Evolutionary conservation across 2,888 invertebrate genomes (phyloP), one percentile per base, ranked within the genome.

Genomic region (Drosophila aldrichi): DNA sequence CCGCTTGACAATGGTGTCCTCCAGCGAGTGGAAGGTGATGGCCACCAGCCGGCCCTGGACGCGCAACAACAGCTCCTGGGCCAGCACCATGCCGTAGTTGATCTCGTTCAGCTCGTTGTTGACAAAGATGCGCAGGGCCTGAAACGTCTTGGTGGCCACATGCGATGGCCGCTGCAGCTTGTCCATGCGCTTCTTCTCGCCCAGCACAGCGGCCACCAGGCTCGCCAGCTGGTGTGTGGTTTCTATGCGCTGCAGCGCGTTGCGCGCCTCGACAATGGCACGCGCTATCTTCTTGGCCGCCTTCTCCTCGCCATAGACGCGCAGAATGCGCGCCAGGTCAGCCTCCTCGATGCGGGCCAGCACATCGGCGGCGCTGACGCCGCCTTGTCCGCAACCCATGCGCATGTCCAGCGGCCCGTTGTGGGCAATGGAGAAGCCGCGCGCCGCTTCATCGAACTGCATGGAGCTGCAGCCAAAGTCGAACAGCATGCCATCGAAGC

Each of bases 51-150:
- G 94, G 0, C 98, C 98, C 41, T 95, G 95, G 0, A 95, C 92
- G 93, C 96, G 97, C 25, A 99, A 94, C 89, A 99, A 94, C 89
- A 95, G 96, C 89, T 94, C 94, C 73, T 96, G 95, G 0, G 98
- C 96, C 61, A 98, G 88, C 29, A 97, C 91, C 92, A 99, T 95
- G 0, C 95, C 98, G 92, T 96, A 97, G 93, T 98, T 97, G 2
- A 99, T 95, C 94, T 99, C 98, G 92, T 99, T 99, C 1, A 99
- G 93, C 93, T 99, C 99, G 92, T 99, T 97, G 91, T 99, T 99
- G 0, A 99, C 97, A 93, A 99, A 98, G 88, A 99, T 98, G 70
- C 99, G 94, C 71, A 99, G 92, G 0, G 98, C 98, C 94, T 98
- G 95, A 93, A 99, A 99, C 0, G 97, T 96, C 94, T 97, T 98